Conservation (phyloP, 1,140 invertebrate genomes). For the Papilio dardanus region DNA sequence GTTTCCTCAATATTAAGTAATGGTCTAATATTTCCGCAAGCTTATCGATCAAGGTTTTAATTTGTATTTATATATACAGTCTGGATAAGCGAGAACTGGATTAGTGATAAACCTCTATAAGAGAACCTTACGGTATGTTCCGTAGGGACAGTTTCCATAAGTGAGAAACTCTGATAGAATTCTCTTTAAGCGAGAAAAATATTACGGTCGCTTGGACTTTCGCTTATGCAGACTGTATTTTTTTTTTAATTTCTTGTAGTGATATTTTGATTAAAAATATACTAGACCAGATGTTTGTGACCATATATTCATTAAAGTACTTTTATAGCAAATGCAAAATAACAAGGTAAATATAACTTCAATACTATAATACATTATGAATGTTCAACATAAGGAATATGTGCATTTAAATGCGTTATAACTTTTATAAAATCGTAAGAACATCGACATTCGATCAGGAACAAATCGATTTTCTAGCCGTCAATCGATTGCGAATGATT, state of each 20-base stretch:
- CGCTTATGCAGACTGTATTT: too few species aligned
- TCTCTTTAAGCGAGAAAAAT: too few species aligned
- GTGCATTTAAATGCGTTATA: neutral
- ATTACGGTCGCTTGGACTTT: too few species aligned
- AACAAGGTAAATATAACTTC: neutral
- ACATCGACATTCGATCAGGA: constrained; percentile 50
- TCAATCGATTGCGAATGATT: constrained; percentile 65
- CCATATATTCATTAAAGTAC: neutral
- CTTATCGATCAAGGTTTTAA: neutral
- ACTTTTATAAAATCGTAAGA: constrained; percentile 25
- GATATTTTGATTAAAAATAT: too few species aligned
- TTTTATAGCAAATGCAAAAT: too few species aligned
- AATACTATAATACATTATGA: neutral
- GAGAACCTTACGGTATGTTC: too few species aligned
- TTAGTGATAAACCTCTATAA: too few species aligned
- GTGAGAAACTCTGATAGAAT: too few species aligned
- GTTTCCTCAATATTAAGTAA: constrained; percentile 20
- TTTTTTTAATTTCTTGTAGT: neutral
- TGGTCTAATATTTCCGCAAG: constrained; percentile 9
- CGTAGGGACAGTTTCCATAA: too few species aligned
- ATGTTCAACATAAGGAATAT: neutral
- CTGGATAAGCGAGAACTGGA: too few species aligned
- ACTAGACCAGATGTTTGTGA: neutral
- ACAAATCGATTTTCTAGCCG: constrained; percentile 69
- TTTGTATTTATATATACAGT: neutral